Evolutionary conservation across 2,113 vertebrate species (phyloP).

Genomic region (Neodon shergylaensis): DNA sequence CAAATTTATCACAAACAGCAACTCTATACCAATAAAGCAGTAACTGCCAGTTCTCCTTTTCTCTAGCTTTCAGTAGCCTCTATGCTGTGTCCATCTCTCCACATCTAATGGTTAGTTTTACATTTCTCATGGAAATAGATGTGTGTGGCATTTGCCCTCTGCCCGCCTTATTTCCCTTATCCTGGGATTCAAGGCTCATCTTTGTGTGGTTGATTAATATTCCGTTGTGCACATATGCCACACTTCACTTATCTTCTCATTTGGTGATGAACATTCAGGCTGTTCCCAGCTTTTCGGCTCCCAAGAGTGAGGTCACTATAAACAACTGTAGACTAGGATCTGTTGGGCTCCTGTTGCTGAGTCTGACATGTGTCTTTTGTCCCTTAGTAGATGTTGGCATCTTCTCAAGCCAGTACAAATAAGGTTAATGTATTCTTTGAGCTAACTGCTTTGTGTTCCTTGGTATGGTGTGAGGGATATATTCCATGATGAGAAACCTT

Average conservation of each 20-base stretch:
- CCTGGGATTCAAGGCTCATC: neutral
- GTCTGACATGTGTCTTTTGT: neutral
- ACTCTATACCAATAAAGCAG: neutral
- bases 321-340: neutral
- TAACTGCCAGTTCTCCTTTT: neutral
- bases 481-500: neutral
- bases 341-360: neutral
- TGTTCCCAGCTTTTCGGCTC: neutral
- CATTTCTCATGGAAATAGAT: neutral
- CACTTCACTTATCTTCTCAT: neutral
- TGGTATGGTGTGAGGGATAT: neutral
- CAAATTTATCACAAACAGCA: neutral
- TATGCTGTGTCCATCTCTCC: neutral
- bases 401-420: slow-evolving; percentile 15
- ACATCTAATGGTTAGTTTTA: neutral
- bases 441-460: neutral
- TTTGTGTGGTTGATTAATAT: neutral
- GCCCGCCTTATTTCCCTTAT: slow-evolving; percentile 16
- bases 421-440: neutral
- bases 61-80: neutral
- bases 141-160: neutral
- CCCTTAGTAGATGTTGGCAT: neutral
- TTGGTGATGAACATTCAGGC: neutral
- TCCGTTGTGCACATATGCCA: neutral
- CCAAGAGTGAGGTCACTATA: neutral